Evolutionary conservation across 2,113 vertebrate genomes (phyloP).

Genomic region (Hemiprocne comata): DNA sequence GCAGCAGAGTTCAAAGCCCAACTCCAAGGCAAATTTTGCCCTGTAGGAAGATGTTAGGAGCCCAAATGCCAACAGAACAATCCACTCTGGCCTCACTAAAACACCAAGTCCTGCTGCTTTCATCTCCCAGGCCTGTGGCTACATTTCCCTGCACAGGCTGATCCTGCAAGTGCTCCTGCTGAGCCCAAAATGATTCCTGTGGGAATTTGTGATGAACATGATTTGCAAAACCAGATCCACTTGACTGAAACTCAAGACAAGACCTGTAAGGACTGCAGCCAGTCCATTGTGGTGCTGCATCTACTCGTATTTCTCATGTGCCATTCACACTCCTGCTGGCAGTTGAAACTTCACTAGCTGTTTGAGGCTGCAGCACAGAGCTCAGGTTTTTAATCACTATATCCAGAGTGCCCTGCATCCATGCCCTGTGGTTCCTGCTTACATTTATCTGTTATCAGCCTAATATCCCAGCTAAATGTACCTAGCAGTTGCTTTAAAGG

Average conservation of each 20-base stretch:
- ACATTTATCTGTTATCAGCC: background rate
- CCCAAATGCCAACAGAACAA: background rate
- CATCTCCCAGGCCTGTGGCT: background rate
- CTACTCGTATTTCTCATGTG: background rate
- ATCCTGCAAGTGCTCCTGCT: background rate
- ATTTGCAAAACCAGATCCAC: background rate
- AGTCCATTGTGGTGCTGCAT: background rate
- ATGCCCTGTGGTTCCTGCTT: background rate
- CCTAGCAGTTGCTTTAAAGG: slow-evolving; percentile 35
- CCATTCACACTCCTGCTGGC: background rate
- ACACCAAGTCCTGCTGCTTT: background rate
- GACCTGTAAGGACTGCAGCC: background rate
- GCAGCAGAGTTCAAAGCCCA: slow-evolving; percentile 35
- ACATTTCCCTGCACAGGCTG: background rate
- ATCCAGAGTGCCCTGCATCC: background rate
- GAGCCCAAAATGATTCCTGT: background rate
- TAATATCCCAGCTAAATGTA: slow-evolving; percentile 20
- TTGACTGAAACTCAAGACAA: background rate
- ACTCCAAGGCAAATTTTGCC: slow-evolving; percentile 22
- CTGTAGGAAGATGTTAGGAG: background rate
- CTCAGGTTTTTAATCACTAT: background rate
- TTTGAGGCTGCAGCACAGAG: background rate
- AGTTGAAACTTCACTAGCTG: background rate
- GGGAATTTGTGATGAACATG: background rate
- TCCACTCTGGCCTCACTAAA: background rate